phyloP scores from a whole-genome alignment of 2,113 vertebrate species.

The Tragelaphus buxtoni region DNA sequence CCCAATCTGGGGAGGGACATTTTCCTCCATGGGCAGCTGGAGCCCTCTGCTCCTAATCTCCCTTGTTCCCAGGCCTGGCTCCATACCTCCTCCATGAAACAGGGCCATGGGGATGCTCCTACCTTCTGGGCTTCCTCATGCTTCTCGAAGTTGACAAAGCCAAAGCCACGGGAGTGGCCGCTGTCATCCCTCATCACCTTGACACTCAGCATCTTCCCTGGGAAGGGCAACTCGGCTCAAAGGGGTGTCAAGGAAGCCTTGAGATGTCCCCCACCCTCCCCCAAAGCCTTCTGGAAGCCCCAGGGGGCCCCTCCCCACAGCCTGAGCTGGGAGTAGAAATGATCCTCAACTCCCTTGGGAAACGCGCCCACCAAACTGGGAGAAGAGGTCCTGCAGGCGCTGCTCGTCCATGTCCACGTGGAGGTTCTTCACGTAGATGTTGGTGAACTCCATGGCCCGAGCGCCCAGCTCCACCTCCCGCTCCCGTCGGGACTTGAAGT shows the following conservation, averaged over 20 bases:
- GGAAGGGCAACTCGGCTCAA: slow-evolving; percentile 8
- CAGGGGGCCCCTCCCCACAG: not conserved
- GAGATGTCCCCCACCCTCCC: not conserved
- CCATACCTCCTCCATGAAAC: not conserved
- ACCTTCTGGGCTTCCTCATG: slow-evolving; percentile 96
- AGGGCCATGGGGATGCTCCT: slow-evolving; percentile 15
- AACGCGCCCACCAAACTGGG: slow-evolving; percentile 86
- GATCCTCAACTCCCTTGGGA: not conserved
- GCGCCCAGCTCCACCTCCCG: slow-evolving; percentile 90
- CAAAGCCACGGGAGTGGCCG: slow-evolving; percentile 91
- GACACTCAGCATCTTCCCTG: slow-evolving; percentile 93
- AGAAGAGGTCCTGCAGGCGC: slow-evolving; percentile 88
- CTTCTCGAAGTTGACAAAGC: slow-evolving; percentile 95
- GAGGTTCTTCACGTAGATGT: slow-evolving; percentile 97
- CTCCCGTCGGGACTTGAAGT: slow-evolving; percentile 96
- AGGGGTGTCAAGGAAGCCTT: not conserved
- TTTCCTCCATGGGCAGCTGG: not conserved
- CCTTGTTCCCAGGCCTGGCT: not conserved
- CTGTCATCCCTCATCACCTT: slow-evolving; percentile 92
- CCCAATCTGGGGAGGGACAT: not conserved
- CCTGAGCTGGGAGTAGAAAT: not conserved
- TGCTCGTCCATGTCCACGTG: slow-evolving; percentile 86
- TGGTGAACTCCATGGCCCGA: slow-evolving; percentile 91
- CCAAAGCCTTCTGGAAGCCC: not conserved
- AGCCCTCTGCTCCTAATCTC: not conserved